Evolutionary conservation across 2,888 invertebrate genomes (phyloP).

Genomic region (Adelphocoris suturalis): DNA sequence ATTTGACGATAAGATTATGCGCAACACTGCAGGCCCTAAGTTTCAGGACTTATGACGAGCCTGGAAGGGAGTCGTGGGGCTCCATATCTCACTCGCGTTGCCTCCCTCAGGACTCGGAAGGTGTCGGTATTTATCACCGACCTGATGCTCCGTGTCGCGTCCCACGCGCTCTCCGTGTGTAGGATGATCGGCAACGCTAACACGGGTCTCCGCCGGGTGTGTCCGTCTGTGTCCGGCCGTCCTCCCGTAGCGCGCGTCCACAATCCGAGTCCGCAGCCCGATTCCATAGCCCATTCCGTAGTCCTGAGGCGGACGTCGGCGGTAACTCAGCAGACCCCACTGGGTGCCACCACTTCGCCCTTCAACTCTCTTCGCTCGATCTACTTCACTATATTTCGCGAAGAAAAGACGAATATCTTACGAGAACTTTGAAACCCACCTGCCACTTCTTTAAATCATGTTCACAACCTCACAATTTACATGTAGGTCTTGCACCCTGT

Average conservation of each 20-base stretch:
- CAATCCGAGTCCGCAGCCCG: too few relatives aligned
- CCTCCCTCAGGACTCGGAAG: neutral
- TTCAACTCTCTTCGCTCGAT: too few relatives aligned
- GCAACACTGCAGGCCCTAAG: too few relatives aligned
- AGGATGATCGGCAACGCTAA: constrained; percentile 6
- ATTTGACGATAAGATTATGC: too few relatives aligned
- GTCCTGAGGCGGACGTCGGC: neutral
- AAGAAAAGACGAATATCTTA: too few relatives aligned
- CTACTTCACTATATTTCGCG: too few relatives aligned
- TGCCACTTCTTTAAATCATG: too few relatives aligned
- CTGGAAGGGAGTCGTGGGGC: neutral
- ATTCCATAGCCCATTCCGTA: neutral
- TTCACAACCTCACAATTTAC: too few relatives aligned
- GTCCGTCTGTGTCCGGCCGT: neutral
- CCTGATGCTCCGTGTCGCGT: constrained; percentile 43
- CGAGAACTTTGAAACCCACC: too few relatives aligned
- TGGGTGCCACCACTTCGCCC: too few relatives aligned
- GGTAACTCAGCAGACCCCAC: neutral
- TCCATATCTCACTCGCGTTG: constrained; percentile 47
- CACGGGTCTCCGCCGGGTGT: neutral
- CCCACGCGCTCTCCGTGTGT: constrained; percentile 31
- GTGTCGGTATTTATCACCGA: constrained; percentile 61
- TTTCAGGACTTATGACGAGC: too few relatives aligned
- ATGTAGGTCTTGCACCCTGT: too few relatives aligned
- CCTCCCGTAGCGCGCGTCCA: neutral